phyloP scores from a whole-genome alignment of 2,888 invertebrate species.

The Deilephila porcellus region DNA sequence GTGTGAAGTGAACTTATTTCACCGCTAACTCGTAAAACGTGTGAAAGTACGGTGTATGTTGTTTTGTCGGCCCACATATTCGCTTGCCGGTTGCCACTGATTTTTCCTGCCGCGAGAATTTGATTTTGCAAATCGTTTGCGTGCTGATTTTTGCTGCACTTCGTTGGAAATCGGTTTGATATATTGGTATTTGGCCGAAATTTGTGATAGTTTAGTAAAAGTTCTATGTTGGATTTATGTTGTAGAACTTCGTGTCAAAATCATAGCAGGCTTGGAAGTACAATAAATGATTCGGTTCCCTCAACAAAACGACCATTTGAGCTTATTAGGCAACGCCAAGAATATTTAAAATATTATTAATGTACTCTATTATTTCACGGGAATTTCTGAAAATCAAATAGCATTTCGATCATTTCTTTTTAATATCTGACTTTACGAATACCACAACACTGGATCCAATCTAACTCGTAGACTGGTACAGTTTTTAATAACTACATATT shows the following conservation, averaged over 20 bases:
- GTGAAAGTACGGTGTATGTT: slow-evolving; percentile 46
- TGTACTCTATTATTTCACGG: too few relatives aligned
- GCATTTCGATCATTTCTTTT: too few relatives aligned
- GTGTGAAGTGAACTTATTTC: slow-evolving; percentile 60
- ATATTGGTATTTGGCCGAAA: neutral
- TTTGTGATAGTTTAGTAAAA: too few relatives aligned
- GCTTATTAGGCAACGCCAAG: too few relatives aligned
- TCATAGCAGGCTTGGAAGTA: too few relatives aligned
- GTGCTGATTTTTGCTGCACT: neutral
- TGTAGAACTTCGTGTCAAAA: too few relatives aligned
- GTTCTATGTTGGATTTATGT: too few relatives aligned
- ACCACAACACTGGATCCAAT: neutral
- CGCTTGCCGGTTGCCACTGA: neutral
- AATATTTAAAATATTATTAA: too few relatives aligned
- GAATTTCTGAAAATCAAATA: too few relatives aligned
- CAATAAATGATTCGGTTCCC: too few relatives aligned
- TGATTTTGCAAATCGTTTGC: slow-evolving; percentile 10
- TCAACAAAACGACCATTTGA: too few relatives aligned
- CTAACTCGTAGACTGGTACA: too few relatives aligned
- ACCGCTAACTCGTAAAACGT: slow-evolving; percentile 54
- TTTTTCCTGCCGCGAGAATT: slow-evolving; percentile 12
- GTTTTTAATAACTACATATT: neutral
- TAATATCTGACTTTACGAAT: neutral
- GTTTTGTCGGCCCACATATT: slow-evolving; percentile 35
- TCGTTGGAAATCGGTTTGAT: neutral